A percentile compares a stretch with the other conserved stretches of the same genome.
phyloP scores from a whole-genome alignment of 1,140 invertebrate species.

The Brachionus asplanchnoidis region DNA sequence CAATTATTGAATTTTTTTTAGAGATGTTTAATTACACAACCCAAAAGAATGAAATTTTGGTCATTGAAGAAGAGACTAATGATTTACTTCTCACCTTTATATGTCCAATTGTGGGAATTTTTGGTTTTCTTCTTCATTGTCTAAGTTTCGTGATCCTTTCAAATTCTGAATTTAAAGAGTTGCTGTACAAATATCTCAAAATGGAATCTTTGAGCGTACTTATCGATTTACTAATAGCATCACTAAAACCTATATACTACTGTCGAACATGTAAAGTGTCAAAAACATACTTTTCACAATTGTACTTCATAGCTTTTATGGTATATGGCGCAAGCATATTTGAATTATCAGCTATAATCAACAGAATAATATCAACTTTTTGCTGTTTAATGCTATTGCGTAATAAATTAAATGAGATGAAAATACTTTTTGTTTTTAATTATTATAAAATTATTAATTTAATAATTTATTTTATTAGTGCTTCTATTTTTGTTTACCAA shows the following conservation, averaged over 20 bases:
- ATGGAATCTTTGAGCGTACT: not conserved
- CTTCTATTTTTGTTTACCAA: not conserved
- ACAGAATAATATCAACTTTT: not conserved
- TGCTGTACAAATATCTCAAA: not conserved
- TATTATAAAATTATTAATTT: constrained; percentile 7
- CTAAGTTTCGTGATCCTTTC: not conserved
- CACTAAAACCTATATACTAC: not conserved
- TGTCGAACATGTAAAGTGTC: not conserved
- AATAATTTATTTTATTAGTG: not conserved
- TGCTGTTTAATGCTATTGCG: not conserved
- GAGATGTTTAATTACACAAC: not conserved
- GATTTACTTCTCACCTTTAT: not conserved
- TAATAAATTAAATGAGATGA: not conserved
- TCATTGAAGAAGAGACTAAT: not conserved
- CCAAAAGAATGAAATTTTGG: not conserved
- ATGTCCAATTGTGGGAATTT: not conserved
- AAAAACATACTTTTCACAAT: not conserved
- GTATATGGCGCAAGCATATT: not conserved
- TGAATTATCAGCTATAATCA: not conserved
- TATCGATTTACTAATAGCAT: not conserved
- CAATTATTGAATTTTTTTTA: not conserved
- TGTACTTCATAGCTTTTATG: not conserved
- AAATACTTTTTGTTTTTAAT: not conserved
- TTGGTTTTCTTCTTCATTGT: not conserved
- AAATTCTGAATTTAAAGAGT: not conserved